Evolutionary conservation across 2,888 invertebrate species (phyloP), one percentile per base, ranked within the genome.

Genomic region (Drosophila borborema): DNA sequence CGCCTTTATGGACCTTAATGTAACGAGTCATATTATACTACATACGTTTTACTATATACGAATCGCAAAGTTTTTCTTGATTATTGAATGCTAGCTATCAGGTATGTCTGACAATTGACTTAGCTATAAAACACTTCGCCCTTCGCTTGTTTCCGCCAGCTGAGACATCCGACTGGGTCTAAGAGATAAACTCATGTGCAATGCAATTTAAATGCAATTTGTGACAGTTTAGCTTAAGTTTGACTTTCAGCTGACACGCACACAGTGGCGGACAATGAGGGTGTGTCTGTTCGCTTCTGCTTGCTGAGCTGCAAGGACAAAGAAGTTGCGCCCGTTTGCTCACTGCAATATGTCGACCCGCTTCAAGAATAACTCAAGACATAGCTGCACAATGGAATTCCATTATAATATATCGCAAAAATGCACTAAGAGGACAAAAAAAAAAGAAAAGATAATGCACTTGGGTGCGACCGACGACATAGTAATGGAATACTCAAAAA

Each of bases 201-300:
- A 45, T 67, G 66, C 63, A 88, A 81, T 81, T 83, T 77, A 86
- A 77, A 88, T 88, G 88, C 81, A 86, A 83, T 88, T 88, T 86
- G 83, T 70, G 72, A 71, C 65, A 85, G 67, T 84, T 77, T 81
- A 69, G 49, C 64, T 61, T 73, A 53, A 45, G 64, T 58, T 74
- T 74, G 77, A 81, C 81, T 88, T 88, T 86, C 81, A 82, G 71
- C 55, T 81, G 72, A 77, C 83, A 79, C 73, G 77, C 73, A 75
- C 72, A 62, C 59, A 64, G 46, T 18, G 54, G 53, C 34, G 5
- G 38, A 16, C 3, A 36, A 28, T 10, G 36, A 18, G 18, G 34
- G 18, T 16, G 38, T 12, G 4, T 10, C 2, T 7, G 40, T 18
- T 46, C 45, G 28, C 43, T 20, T 31, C 18, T 38, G 53, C 20